These are phyloP conservation scores for Trinectes maculatus DNA, from an alignment of 2,113 vertebrate genomes.

Conservation along the genomic window DNA sequence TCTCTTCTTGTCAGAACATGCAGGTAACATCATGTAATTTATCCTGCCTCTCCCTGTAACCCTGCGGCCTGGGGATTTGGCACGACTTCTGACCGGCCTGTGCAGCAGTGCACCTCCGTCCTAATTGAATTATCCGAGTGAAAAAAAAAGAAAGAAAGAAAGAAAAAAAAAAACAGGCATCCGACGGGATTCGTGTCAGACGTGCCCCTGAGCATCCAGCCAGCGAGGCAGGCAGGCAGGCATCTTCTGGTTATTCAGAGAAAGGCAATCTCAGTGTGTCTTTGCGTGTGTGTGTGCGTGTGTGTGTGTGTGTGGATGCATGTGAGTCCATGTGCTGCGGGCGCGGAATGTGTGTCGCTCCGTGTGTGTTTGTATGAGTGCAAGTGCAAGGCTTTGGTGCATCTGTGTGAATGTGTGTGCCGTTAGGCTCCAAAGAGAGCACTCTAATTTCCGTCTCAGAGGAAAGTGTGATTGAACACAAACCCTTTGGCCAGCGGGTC, in stretches of 20 bases:
- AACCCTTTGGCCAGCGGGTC: slow-evolving; percentile 69
- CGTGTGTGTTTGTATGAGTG: slow-evolving; percentile 29
- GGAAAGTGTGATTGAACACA: slow-evolving; percentile 79
- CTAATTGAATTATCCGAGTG: slow-evolving; percentile 80
- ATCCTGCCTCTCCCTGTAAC: slow-evolving; percentile 55
- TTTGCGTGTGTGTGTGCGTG: slow-evolving; percentile 46
- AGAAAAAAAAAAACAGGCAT: slow-evolving; percentile 73
- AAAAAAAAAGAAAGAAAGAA: too few species aligned
- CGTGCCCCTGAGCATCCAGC: slow-evolving; percentile 67
- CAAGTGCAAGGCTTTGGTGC: slow-evolving; percentile 15
- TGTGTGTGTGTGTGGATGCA: too few species aligned
- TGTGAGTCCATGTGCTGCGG: slow-evolving; percentile 48
- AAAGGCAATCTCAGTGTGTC: slow-evolving; percentile 55
- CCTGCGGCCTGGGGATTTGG: slow-evolving; percentile 69
- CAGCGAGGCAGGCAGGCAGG: slow-evolving; percentile 34
- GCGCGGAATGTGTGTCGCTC: slow-evolving; percentile 36
- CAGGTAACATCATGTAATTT: slow-evolving; percentile 71
- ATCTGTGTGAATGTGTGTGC: slow-evolving; percentile 47
- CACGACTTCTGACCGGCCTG: slow-evolving; percentile 63
- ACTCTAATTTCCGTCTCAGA: slow-evolving; percentile 77
- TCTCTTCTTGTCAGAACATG: slow-evolving; percentile 68
- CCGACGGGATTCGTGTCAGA: slow-evolving; percentile 74
- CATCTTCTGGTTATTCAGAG: slow-evolving; percentile 62
- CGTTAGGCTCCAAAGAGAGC: slow-evolving; percentile 64
- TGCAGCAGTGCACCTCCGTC: slow-evolving; percentile 57